These are phyloP conservation scores for Nomada ruficornis DNA, from an alignment of 2,888 invertebrate genomes.

Conservation along the genomic window DNA sequence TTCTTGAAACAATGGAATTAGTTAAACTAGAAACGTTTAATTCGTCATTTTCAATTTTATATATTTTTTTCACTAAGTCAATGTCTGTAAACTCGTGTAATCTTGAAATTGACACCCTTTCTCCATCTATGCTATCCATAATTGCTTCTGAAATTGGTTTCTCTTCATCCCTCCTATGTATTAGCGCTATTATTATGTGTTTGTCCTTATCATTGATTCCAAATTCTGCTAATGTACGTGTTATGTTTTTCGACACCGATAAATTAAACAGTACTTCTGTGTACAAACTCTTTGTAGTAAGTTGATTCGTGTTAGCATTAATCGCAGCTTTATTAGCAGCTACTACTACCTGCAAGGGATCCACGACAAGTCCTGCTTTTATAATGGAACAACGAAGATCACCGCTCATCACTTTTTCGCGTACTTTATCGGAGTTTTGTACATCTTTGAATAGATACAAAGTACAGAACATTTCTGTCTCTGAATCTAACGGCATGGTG, in stretches of 20 bases:
- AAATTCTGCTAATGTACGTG: constrained; percentile 88
- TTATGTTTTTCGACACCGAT: constrained; percentile 89
- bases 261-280: constrained; percentile 89
- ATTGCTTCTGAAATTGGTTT: constrained; percentile 79
- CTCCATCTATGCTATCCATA: constrained; percentile 86
- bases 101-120: constrained; percentile 84
- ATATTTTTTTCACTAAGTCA: constrained; percentile 86
- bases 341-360: constrained; percentile 87
- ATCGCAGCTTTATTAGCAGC: constrained; percentile 89
- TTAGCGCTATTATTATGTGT: constrained; percentile 84
- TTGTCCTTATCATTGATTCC: constrained; percentile 86
- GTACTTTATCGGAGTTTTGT: constrained; percentile 86
- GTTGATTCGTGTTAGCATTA: constrained; percentile 84
- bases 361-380: constrained; percentile 87
- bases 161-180: constrained; percentile 80
- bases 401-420: constrained; percentile 86
- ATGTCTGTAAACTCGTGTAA: constrained; percentile 85
- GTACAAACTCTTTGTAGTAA: constrained; percentile 87
- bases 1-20: constrained; percentile 88
- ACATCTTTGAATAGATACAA: constrained; percentile 87
- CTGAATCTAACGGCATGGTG: constrained; percentile 82
- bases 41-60: constrained; percentile 87
- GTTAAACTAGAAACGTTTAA: constrained; percentile 84
- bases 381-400: constrained; percentile 87
- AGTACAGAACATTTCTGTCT: constrained; percentile 83